phyloP scores from a whole-genome alignment of 2,888 invertebrate genomes.

The Sphecodes monilicornis region DNA sequence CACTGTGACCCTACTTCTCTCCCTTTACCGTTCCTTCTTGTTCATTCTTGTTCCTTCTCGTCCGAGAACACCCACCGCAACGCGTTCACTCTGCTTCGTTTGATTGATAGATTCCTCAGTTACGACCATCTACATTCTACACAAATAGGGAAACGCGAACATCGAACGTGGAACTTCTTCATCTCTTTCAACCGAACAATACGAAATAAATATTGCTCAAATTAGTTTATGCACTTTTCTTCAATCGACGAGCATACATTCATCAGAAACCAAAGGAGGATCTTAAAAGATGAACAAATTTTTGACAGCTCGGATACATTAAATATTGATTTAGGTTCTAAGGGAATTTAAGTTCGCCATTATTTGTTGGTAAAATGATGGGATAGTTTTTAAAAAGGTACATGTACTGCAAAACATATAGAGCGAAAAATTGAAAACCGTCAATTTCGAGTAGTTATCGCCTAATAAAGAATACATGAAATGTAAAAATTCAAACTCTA shows the following conservation, averaged over 20 bases:
- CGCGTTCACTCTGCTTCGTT: slow-evolving; percentile 17
- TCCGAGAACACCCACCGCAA: slow-evolving; percentile 52
- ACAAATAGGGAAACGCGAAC: neutral
- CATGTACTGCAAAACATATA: too few species aligned
- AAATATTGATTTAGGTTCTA: too few species aligned
- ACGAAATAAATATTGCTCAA: neutral
- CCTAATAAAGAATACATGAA: too few species aligned
- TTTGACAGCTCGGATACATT: too few species aligned
- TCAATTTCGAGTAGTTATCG: too few species aligned
- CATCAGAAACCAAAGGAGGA: too few species aligned
- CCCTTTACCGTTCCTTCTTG: neutral
- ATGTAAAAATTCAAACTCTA: too few species aligned
- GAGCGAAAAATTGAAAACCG: too few species aligned
- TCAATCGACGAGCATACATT: neutral
- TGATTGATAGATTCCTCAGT: slow-evolving; percentile 63
- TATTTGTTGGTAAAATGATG: too few species aligned
- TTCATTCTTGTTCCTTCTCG: neutral
- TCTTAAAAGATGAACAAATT: too few species aligned
- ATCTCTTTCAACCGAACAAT: neutral
- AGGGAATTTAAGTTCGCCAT: too few species aligned
- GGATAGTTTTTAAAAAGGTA: too few species aligned
- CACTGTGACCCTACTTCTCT: slow-evolving; percentile 4
- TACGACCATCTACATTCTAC: slow-evolving; percentile 39
- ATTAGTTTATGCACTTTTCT: neutral
- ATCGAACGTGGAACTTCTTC: neutral